phyloP scores from a whole-genome alignment of 2,797 vertebrate species.

The Lepilemur septentrionalis region DNA sequence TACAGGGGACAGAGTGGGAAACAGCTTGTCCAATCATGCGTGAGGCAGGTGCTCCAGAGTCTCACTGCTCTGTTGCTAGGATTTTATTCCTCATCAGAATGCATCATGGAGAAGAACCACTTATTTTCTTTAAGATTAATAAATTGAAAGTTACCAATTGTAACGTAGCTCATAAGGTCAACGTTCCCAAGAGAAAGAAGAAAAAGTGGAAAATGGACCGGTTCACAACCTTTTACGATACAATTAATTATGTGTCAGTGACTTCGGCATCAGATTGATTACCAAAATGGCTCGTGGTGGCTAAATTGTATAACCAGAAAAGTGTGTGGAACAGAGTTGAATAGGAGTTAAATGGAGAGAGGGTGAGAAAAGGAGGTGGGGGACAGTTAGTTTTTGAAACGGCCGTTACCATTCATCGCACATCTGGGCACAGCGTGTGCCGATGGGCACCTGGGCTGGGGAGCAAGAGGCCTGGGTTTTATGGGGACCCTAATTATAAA shows the following conservation, averaged over 20 bases:
- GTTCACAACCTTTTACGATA: not conserved
- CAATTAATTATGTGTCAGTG: not conserved
- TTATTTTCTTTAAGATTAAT: not conserved
- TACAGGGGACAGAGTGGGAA: not conserved
- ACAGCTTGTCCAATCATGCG: rapidly evolving
- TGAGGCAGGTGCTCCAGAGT: rapidly evolving
- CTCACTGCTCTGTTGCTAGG: not conserved
- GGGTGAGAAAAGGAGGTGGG: not conserved
- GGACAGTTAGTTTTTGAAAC: not conserved
- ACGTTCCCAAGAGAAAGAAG: not conserved
- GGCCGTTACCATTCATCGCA: not conserved
- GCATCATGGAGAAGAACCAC: no score
- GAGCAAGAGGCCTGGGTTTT: not conserved
- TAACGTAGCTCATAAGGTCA: not conserved
- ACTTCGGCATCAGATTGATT: not conserved
- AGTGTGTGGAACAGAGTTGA: not conserved
- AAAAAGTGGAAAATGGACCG: not conserved
- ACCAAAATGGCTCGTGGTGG: not conserved
- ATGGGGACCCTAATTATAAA: constrained; percentile 56
- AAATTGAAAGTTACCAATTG: not conserved
- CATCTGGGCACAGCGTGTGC: constrained; percentile 36
- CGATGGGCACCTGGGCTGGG: not conserved
- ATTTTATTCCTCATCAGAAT: not conserved
- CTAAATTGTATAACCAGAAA: not conserved
- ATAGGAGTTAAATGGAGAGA: not conserved